Base-by-base conservation (phyloP, 2,888 invertebrate genomes). In the Dasypolia templi region DNA sequence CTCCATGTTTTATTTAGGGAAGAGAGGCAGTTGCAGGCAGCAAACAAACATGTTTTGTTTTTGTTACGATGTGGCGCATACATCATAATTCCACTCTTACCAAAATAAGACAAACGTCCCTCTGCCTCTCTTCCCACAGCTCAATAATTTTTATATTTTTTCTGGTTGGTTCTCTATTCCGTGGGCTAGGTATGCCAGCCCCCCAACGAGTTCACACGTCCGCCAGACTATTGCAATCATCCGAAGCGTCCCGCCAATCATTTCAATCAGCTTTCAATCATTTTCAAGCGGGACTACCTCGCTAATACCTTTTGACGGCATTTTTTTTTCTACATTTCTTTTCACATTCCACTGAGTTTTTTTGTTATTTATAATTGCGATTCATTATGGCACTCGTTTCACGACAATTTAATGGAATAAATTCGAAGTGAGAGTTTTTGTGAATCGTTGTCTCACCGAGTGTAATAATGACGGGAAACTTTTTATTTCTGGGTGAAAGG, bases 261-360 rank as follows among this genome's bases (percentile, higher is more conserved):
- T 89, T 90, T 87, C 94, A 93, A 94, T 93, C 93, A 93, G 90
- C 90, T 92, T 92, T 89, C 93, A 93, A 93, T 93, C 92, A 93
- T 89, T 92, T 91, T 88, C 91, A 88, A 89, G 86, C 90, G 87
- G 79, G 71, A 56, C 82, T 69, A 80, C 77, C 81, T 77, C 72
- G 70, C 78, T 87, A 87, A 86, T 84, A 82, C 81, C 85, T 84
- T 86, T 83, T 84, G 83, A 82, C 85, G 80, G 77, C 73, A 62
- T 82, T 88, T 86, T 83, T 80, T 81, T 63, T 75, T 68, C 67
- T 75, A n/a, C n/a, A n/a, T 82, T 77, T 72, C 75, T 81, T 79
- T 85, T 83, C 76, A 78, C 80, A 76, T 82, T 81, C 68, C 77
- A 82, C 69, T 71, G 80, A 75, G 61, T 88, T 87, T 83, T 76